A percentile compares a stretch with the other conserved stretches of the same genome.
Evolutionary conservation across 2,113 vertebrate genomes (phyloP).

Genomic region (Sorex araneus): DNA sequence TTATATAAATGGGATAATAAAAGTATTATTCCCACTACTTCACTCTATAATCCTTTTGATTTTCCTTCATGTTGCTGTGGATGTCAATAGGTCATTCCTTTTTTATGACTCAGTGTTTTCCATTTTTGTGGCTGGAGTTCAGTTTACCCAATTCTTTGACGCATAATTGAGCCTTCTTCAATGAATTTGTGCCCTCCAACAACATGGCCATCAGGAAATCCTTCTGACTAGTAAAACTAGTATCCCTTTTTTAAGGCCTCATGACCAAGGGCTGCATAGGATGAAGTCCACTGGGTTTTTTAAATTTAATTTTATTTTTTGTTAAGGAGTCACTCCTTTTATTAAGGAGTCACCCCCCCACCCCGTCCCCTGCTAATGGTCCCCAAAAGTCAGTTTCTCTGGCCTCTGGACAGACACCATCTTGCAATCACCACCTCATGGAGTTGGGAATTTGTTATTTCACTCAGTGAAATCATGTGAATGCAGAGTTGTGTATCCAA

Average conservation of each 20-base stretch:
- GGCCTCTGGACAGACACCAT: not conserved
- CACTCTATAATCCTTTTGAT: not conserved
- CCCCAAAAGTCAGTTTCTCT: not conserved
- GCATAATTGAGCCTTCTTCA: slow-evolving; percentile 11
- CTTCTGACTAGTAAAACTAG: not conserved
- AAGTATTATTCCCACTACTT: too few relatives aligned
- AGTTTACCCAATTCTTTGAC: not conserved
- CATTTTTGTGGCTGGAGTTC: not conserved
- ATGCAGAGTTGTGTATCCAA: not conserved
- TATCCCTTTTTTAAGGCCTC: not conserved
- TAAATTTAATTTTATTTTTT: too few relatives aligned
- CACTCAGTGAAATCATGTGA: not conserved
- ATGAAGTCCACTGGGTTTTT: too few relatives aligned
- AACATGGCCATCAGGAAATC: not conserved
- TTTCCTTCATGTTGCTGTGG: not conserved
- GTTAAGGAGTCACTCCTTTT: too few relatives aligned
- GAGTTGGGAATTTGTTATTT: not conserved
- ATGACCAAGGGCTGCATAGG: not conserved
- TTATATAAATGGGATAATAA: too few relatives aligned
- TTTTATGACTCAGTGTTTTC: too few relatives aligned
- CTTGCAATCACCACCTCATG: not conserved
- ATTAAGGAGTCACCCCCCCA: too few relatives aligned
- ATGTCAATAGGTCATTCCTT: not conserved
- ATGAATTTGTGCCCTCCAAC: not conserved
- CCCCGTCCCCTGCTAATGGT: not conserved